Evolutionary conservation across 2,113 vertebrate genomes (phyloP), one percentile per base, ranked within the genome.

Genomic region (Epinephelus cyanopodus): DNA sequence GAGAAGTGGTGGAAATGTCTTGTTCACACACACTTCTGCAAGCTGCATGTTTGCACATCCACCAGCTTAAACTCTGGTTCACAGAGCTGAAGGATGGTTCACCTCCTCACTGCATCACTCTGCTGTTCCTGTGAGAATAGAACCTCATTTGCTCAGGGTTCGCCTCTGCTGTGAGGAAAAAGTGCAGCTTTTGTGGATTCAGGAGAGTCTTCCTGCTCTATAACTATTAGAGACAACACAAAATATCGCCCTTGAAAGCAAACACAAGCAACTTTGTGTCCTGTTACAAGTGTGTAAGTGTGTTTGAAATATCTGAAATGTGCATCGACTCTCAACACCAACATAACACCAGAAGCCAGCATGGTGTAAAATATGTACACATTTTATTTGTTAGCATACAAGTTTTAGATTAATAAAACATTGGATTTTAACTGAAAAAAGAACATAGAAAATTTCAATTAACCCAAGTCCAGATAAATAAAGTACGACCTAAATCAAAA

Each of bases 371-470:
- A 89, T 81, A 86, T 84, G 68, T 74, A 86, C 47, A 87, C 23
- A 52, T 54, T 89, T 75, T 77, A 39, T 89, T 92, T 69, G 86
- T 90, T 79, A 68, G 77, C 66, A 45, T 74, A 91, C 71, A 89
- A 74, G 45, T 72, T 86, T 54, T 25, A 53, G 64, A 63, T 78
- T 72, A 58, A 74, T 60, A 79, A 82, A 80, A 90, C 56, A 73
- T 67, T 70, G 47, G 45, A 79, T 62, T 58, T 65, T 19, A 77
- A 91, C 47, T 23, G 23, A 66, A 69, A 70, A 25, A 82, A 82
- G 13, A 81, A 70, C 19, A 60, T 54, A 70, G 47, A 83, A 89
- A 84, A 68, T 62, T 45, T 75, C 18, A 58, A 42, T 66, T 8
- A 57, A 62, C 39, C 25, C 6, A 78, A 76, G 11, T 79, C 3